Percentiles rank a stretch among this genome's conserved stretches.
These are phyloP conservation scores for Xestoiulus laeticollis DNA, from an alignment of 2,888 invertebrate species.

Conservation along the genomic window DNA sequence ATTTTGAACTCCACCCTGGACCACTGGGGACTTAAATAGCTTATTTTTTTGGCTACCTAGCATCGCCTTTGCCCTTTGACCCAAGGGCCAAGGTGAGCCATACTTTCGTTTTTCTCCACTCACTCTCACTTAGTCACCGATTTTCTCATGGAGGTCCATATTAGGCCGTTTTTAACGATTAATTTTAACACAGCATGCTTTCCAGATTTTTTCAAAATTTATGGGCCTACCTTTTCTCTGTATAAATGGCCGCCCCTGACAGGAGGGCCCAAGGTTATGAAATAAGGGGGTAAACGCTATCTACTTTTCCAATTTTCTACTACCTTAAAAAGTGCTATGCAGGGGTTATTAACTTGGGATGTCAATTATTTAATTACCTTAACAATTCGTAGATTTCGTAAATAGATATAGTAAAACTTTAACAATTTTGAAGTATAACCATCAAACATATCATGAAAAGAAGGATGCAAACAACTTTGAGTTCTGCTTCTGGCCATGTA, in stretches of 20 bases:
- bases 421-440: background rate
- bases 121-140: conserved; percentile 23
- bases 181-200: conserved; percentile 28
- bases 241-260: conserved; percentile 13
- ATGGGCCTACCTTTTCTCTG: background rate
- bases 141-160: conserved; percentile 23
- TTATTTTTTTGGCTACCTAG: conserved; percentile 6
- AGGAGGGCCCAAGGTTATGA: conserved; percentile 22
- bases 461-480: no score
- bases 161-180: background rate
- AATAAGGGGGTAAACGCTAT: background rate
- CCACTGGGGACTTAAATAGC: background rate
- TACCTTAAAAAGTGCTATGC: background rate
- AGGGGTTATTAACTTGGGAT: background rate
- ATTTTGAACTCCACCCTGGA: conserved; percentile 22
- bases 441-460: no score
- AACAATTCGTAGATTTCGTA: background rate
- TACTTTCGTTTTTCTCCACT: conserved; percentile 4
- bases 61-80: conserved; percentile 1
- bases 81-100: background rate
- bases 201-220: background rate
- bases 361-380: background rate
- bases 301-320: background rate
- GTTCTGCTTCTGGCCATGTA: no score
- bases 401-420: background rate